Conservation (phyloP, 2,113 vertebrate genomes). For the Hydrochoerus hydrochaeris region DNA sequence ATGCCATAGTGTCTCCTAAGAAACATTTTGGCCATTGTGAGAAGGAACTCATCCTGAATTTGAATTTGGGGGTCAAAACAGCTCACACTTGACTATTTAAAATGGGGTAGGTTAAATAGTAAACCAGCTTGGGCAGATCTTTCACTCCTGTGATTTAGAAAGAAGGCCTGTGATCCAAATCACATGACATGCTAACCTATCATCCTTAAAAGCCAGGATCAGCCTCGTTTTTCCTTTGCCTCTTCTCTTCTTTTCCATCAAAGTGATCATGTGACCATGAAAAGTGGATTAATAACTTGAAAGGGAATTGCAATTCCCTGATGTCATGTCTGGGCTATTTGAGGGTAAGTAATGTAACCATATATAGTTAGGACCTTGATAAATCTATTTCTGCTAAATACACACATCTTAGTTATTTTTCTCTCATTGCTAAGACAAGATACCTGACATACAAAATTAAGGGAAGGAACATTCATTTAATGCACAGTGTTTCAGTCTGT, state of each 20-base stretch:
- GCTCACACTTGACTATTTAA: not conserved
- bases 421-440: too few relatives aligned
- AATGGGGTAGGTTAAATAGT: not conserved
- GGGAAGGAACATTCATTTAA: too few relatives aligned
- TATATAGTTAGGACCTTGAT: not conserved
- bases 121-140: not conserved
- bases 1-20: not conserved
- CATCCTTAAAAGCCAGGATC: not conserved
- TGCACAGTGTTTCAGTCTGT: too few relatives aligned
- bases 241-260: not conserved
- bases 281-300: slow-evolving; percentile 51
- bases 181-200: accelerated
- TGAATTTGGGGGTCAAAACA: not conserved
- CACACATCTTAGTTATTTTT: too few relatives aligned
- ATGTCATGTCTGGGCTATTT: not conserved
- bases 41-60: not conserved
- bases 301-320: slow-evolving; percentile 7
- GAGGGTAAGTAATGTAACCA: not conserved
- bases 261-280: not conserved
- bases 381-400: not conserved
- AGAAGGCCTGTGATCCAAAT: not conserved
- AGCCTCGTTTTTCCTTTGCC: not conserved
- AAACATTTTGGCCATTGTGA: not conserved
- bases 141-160: not conserved
- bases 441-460: too few relatives aligned